phyloP scores from a whole-genome alignment of 2,113 vertebrate species.

The Brachyistius frenatus region DNA sequence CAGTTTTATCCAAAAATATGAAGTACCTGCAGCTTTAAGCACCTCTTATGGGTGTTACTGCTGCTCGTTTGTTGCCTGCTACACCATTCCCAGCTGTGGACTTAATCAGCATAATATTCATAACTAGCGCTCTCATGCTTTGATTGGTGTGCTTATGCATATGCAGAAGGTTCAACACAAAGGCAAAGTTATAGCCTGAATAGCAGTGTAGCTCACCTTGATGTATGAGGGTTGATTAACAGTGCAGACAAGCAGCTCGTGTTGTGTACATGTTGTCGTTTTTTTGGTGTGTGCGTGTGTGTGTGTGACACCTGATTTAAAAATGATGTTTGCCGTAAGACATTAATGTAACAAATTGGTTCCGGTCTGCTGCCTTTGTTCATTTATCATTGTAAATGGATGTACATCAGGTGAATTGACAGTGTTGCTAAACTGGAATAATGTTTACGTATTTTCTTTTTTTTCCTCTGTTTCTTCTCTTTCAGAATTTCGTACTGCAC shows the following conservation, averaged over 20 bases:
- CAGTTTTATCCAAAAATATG: background rate
- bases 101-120: constrained; percentile 56
- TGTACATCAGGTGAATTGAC: background rate
- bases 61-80: constrained; percentile 19
- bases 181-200: constrained; percentile 24
- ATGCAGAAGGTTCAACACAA: constrained; percentile 42
- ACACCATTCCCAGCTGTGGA: constrained; percentile 44
- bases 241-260: background rate
- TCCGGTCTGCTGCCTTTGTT: background rate
- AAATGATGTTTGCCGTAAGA: background rate
- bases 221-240: background rate
- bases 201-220: constrained; percentile 7
- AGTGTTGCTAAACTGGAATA: too few relatives aligned
- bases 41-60: constrained; percentile 30
- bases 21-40: background rate
- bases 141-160: constrained; percentile 52
- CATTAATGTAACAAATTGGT: background rate
- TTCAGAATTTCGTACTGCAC: constrained; percentile 94
- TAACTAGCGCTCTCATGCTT: constrained; percentile 21
- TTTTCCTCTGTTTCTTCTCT: constrained; percentile 25
- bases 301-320: background rate
- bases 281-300: background rate
- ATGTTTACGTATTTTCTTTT: background rate
- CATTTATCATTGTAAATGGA: background rate
- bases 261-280: background rate